Evolutionary conservation across 2,888 invertebrate genomes (phyloP), one percentile per base, ranked within the genome.

Genomic region (Saturnia japonica): DNA sequence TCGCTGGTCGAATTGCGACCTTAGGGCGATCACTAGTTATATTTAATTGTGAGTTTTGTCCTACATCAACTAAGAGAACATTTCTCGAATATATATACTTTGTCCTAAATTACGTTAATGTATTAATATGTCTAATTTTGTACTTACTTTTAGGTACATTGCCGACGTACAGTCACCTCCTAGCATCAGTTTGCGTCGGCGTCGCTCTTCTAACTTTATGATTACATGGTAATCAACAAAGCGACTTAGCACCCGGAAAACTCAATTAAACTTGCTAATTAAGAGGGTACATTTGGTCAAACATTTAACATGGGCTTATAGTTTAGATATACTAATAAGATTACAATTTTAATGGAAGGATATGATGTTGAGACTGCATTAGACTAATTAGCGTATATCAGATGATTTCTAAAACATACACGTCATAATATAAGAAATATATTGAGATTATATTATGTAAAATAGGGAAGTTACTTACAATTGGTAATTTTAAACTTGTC

Each of bases 231-330:
- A 70, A 70, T 71, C 70, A 73, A 69, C 72, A 72, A 73, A 60
- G 70, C 68, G 71, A 68, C 72, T 45, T 47, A 70, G 71, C 72
- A 69, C 47, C 70, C 68, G 70, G 66, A 74, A 78, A 75, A 77
- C 78, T 80, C 80, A 80, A 80, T 80, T 80, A 80, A 80, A 74
- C 76, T 77, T 77, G 76, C 77, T 79, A 77, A 73, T 77, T 73
- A 78, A 73, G 75, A 74, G 75, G 79, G 76, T 75, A 42, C 66
- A 66, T 69, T 71, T 71, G 71, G 71, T 69, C 71, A 71, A 71
- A 43, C 68, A 69, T 71, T 71, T 40, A 64, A 67, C 66, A 64
- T 67, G 51, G 54, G 68, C 66, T 68, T 68, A 51, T 69, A 34
- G 67, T 51, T 45, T 67, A 67, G 70, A 68, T 51, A 19, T 54